These are phyloP conservation scores for Takifugu ocellatus DNA, from an alignment of 2,797 vertebrate species.

Conservation along the genomic window DNA sequence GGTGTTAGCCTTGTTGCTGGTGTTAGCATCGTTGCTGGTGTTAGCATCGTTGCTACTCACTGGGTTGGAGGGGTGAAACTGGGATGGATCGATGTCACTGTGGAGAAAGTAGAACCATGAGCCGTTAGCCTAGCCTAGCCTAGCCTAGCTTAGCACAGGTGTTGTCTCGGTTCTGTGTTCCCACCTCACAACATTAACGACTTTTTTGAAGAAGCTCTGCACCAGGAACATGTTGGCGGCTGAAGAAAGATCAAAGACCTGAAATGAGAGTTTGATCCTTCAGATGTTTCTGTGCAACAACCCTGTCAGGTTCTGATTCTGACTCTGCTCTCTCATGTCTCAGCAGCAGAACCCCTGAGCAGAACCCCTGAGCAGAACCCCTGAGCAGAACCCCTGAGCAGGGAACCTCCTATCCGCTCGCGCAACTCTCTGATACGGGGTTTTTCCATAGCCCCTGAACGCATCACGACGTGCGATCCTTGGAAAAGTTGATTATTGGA, in stretches of 20 bases:
- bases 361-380: too few species aligned
- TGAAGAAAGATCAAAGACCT: not conserved
- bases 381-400: too few species aligned
- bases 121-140: not conserved
- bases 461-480: not conserved
- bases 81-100: constrained; percentile 62
- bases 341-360: too few species aligned
- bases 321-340: too few species aligned
- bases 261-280: too few species aligned
- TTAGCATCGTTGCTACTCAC: constrained; percentile 53
- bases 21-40: not conserved
- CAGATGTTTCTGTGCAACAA: too few species aligned
- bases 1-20: not conserved
- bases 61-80: constrained; percentile 61
- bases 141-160: constrained; percentile 8
- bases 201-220: constrained; percentile 41
- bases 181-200: constrained; percentile 63
- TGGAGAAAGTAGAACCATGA: not conserved
- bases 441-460: not conserved
- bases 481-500: not conserved
- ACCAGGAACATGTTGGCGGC: constrained; percentile 55
- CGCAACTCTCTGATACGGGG: too few species aligned
- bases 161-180: not conserved
- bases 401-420: too few species aligned
- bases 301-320: too few species aligned